phyloP scores from a whole-genome alignment of 2,888 invertebrate species.

The Cerastoderma edule region DNA sequence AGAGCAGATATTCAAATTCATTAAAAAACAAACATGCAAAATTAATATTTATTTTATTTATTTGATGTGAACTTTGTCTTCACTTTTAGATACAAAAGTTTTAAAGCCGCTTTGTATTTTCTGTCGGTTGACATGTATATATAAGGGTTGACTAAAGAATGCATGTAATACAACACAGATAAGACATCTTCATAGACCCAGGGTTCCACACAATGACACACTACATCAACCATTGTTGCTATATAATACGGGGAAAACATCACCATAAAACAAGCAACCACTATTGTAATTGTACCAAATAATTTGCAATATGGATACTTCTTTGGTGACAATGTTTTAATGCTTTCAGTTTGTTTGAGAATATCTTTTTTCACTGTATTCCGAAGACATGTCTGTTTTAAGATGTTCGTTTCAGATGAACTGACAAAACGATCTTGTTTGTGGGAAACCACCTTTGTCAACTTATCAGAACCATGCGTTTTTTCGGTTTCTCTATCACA shows the following conservation, averaged over 20 bases:
- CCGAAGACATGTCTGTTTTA: too few species aligned
- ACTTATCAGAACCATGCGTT: too few species aligned
- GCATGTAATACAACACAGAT: conserved; percentile 64
- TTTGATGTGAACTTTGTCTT: neutral
- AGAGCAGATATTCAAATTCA: too few species aligned
- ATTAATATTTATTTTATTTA: neutral
- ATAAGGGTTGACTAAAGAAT: conserved; percentile 70
- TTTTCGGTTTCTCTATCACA: too few species aligned
- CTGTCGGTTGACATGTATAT: conserved; percentile 71
- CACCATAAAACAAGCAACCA: conserved; percentile 63
- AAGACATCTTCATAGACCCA: conserved; percentile 69
- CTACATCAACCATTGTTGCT: conserved; percentile 59
- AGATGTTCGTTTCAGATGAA: neutral
- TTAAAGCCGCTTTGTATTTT: conserved; percentile 61
- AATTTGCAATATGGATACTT: conserved; percentile 56
- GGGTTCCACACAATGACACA: conserved; percentile 62
- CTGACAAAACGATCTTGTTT: too few species aligned
- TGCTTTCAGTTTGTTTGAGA: conserved; percentile 29
- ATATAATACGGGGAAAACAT: conserved; percentile 71
- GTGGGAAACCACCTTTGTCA: too few species aligned
- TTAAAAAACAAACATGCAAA: neutral
- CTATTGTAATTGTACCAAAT: conserved; percentile 67
- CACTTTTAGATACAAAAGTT: conserved; percentile 34
- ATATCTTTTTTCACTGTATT: neutral
- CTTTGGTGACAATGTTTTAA: conserved; percentile 27